Evolutionary conservation across 1,140 invertebrate genomes (phyloP).

Genomic region (Polyergus mexicanus): DNA sequence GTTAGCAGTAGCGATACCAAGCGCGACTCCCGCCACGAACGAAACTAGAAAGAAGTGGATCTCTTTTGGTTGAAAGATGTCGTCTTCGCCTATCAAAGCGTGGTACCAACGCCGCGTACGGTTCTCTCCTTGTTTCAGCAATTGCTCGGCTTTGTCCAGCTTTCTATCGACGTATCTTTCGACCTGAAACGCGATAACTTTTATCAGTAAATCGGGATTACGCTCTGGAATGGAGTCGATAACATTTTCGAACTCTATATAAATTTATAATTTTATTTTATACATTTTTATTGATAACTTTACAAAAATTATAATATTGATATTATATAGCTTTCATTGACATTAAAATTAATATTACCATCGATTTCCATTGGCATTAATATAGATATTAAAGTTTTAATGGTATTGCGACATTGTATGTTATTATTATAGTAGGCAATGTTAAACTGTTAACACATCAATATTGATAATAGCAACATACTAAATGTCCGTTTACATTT

Average conservation of each 20-base stretch:
- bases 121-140: conserved; percentile 89
- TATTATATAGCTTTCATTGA: neutral
- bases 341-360: conserved; percentile 5
- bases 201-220: conserved; percentile 38
- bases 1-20: conserved; percentile 87
- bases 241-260: neutral
- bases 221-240: neutral
- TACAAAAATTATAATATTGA: conserved; percentile 27
- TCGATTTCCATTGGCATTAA: neutral
- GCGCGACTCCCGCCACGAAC: conserved; percentile 90
- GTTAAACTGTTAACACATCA: conserved; percentile 14
- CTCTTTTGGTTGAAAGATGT: conserved; percentile 89
- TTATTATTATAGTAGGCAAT: conserved; percentile 10
- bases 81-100: conserved; percentile 88
- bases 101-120: conserved; percentile 92
- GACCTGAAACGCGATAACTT: conserved; percentile 87
- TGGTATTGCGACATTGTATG: neutral
- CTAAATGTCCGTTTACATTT: conserved; percentile 32
- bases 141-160: conserved; percentile 91
- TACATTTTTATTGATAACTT: conserved; percentile 40
- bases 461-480: conserved; percentile 45
- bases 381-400: conserved; percentile 28
- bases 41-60: conserved; percentile 92
- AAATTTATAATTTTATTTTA: conserved; percentile 36
- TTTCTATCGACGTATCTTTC: conserved; percentile 93